Conservation (phyloP, 2,113 vertebrate species). For the Rallus limicola region DNA sequence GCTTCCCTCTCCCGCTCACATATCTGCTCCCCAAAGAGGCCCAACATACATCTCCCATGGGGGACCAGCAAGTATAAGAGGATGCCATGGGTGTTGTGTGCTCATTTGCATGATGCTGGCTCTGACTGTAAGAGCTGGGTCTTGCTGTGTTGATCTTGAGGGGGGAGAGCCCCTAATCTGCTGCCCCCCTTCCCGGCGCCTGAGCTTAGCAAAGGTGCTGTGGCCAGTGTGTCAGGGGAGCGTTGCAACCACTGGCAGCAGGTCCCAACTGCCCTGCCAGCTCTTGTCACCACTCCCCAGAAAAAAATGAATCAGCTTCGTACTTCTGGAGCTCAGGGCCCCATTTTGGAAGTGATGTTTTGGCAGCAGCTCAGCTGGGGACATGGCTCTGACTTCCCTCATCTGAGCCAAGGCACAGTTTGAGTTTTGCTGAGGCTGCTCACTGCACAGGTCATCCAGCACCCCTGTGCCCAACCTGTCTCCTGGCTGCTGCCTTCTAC, state of each 20-base stretch:
- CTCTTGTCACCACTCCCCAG: neutral
- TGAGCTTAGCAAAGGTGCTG: neutral
- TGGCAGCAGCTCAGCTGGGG: neutral
- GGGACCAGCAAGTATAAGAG: no score
- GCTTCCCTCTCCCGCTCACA: neutral
- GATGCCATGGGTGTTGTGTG: neutral
- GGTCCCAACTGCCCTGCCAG: neutral
- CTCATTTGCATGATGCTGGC: neutral
- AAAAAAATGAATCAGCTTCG: neutral
- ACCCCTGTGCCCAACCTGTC: neutral
- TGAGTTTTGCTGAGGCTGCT: neutral
- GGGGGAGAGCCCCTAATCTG: neutral
- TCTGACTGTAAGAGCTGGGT: accelerated
- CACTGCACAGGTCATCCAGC: accelerated
- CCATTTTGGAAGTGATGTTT: neutral
- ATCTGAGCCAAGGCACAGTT: neutral
- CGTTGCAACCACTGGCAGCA: neutral
- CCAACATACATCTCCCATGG: no score
- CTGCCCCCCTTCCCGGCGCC: no score
- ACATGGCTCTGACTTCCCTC: neutral
- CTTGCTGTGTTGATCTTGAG: no score
- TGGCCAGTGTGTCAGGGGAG: neutral
- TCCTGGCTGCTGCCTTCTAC: neutral
- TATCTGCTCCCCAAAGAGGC: neutral
- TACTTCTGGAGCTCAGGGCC: neutral